phyloP scores from a whole-genome alignment of 2,888 invertebrate genomes.

The Prenolepis imparis region DNA sequence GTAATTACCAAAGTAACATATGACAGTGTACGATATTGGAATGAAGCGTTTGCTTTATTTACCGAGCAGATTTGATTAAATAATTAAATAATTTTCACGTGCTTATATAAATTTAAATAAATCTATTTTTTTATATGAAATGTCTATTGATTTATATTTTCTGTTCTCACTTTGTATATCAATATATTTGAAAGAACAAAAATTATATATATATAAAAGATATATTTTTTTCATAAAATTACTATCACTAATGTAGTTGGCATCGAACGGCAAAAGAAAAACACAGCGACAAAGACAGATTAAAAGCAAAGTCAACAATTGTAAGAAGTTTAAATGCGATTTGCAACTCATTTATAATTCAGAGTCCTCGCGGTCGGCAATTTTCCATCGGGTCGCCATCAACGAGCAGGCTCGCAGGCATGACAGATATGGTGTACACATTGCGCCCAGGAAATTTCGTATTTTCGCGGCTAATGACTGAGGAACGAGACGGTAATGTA shows the following conservation, averaged over 20 bases:
- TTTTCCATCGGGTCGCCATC: slow-evolving; percentile 52
- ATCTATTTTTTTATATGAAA: not conserved
- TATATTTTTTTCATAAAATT: not conserved
- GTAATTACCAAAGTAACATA: not conserved
- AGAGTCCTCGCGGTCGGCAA: slow-evolving; percentile 29
- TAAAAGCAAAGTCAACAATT: slow-evolving; percentile 38
- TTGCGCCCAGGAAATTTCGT: slow-evolving; percentile 78
- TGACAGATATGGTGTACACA: slow-evolving; percentile 60
- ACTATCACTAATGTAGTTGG: not conserved
- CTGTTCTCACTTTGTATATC: not conserved
- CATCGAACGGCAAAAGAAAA: not conserved
- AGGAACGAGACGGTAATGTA: slow-evolving; percentile 84
- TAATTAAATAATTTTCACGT: not conserved
- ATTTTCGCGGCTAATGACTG: slow-evolving; percentile 84
- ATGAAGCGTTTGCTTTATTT: not conserved
- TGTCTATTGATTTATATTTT: not conserved
- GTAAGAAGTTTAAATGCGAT: slow-evolving; percentile 40
- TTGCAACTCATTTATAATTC: slow-evolving; percentile 52
- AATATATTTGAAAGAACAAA: not conserved
- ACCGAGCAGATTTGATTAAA: not conserved
- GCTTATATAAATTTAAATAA: not conserved
- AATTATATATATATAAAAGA: not conserved
- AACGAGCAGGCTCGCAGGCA: slow-evolving; percentile 39
- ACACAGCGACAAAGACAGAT: not conserved
- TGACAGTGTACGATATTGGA: not conserved